Evolutionary conservation across 2,797 vertebrate genomes (phyloP).

Genomic region (Limnodromus scolopaceus): DNA sequence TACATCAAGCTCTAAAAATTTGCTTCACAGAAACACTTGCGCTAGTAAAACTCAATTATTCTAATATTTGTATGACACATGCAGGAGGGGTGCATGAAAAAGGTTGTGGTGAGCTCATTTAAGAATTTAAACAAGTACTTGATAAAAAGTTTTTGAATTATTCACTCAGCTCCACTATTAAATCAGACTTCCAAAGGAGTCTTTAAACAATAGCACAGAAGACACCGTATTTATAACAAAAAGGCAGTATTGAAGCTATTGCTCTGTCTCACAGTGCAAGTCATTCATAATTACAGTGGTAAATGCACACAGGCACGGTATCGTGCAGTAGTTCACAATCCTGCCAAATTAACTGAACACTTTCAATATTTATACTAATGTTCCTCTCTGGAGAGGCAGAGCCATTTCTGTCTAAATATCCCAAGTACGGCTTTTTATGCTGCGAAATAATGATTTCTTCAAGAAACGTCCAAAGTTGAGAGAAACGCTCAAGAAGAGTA

Average conservation of each 20-base stretch:
- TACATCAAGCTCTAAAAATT: constrained; percentile 68
- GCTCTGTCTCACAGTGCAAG: neutral
- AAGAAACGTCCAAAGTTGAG: neutral
- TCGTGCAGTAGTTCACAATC: neutral
- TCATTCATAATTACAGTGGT: constrained; percentile 24
- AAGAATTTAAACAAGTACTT: constrained; percentile 65
- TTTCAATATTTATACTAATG: neutral
- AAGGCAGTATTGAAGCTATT: constrained; percentile 6
- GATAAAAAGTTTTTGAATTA: constrained; percentile 60
- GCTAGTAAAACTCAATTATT: constrained; percentile 63
- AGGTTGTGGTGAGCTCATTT: constrained; percentile 66
- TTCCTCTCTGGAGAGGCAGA: neutral
- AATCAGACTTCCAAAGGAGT: constrained; percentile 27
- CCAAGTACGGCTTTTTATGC: neutral
- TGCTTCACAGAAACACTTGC: constrained; percentile 53
- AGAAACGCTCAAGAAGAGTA: neutral
- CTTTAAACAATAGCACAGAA: constrained; percentile 52
- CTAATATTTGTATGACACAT: constrained; percentile 61
- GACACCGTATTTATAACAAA: neutral
- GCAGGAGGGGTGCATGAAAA: constrained; percentile 34
- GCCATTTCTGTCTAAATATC: neutral
- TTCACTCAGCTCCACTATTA: constrained; percentile 36
- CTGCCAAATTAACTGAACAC: neutral
- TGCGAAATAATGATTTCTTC: neutral
- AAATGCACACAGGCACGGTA: neutral